Base-by-base conservation (phyloP, 2,888 invertebrate species). In the Hetaerina titia region DNA sequence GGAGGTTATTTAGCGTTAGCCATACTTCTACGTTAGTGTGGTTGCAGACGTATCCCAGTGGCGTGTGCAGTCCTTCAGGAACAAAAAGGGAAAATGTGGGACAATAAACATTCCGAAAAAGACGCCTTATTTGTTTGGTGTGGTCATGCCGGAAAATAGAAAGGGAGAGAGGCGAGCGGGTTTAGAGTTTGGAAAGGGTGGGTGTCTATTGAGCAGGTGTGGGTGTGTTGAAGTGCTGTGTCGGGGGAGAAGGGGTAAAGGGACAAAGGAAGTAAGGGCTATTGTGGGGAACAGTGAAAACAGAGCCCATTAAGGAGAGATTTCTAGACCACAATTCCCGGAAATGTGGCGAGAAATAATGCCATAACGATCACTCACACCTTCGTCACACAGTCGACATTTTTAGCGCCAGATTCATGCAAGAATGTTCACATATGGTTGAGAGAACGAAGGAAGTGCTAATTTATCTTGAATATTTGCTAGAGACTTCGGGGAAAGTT, bases 321-420 rank as follows among this genome's bases (percentile, higher is more conserved):
- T 57, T 92, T 92, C 57, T 57, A n/a, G n/a, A 45, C 92, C 63
- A 45, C 64, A 56, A 11, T 56, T 92, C 56, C 69, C 69, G 92
- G 92, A 74, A 69, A 17, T n/a, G 92, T 69, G 56, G 56, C 74
- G 22, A 69, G 92, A 57, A 74, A 74, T 56, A 60, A 92, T 92
- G 45, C 25, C 64, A 31, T 92, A 69, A 92, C 57, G 57, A 89
- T 89, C 57, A 19, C 58, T 81, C 57, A 56, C 17, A 58, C 57
- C 89, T 22, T 89, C 58, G 57, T 89, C 56, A 58, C 89, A 89
- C 57, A 45, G 45, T 31, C 81, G 31, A n/a, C n/a, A 88, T 88
- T 88, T 88, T 56, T n/a, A 58, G 89, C n/a, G 22, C 31, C 31
- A 31, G 58, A 89, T n/a, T 7, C 56, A 89, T 89, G n/a, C 45